Percentiles rank a stretch among this genome's conserved stretches.
Evolutionary conservation across 2,888 invertebrate species (phyloP).

Genomic region (Metacarcinus magister): DNA sequence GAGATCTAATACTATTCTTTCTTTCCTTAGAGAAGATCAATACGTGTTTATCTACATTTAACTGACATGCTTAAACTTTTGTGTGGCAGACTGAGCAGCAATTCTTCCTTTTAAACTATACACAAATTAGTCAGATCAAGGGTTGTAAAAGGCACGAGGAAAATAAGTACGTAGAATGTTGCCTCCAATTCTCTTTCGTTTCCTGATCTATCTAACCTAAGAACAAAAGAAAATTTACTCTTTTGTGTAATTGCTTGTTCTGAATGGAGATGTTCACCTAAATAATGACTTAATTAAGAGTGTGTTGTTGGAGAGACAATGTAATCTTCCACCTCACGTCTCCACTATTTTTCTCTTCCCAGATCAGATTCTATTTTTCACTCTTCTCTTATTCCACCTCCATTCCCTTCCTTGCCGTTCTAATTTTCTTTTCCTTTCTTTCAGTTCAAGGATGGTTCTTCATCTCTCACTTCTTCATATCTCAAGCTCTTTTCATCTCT

Average conservation of each 20-base stretch:
- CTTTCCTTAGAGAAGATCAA: too few relatives aligned
- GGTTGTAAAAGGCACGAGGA: too few relatives aligned
- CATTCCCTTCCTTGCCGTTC: background rate
- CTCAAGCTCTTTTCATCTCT: background rate
- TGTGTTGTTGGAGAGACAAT: background rate
- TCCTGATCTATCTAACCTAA: background rate
- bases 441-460: background rate
- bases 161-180: too few relatives aligned
- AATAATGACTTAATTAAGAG: background rate
- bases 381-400: background rate
- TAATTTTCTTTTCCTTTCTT: slow-evolving; percentile 19
- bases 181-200: background rate
- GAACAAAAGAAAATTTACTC: background rate
- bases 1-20: too few relatives aligned
- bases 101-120: too few relatives aligned
- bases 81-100: too few relatives aligned
- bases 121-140: too few relatives aligned
- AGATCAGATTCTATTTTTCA: background rate
- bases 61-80: too few relatives aligned
- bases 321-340: background rate
- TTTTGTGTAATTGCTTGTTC: background rate
- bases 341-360: background rate
- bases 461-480: background rate
- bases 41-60: too few relatives aligned
- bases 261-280: background rate